Evolutionary conservation across 2,113 vertebrate species (phyloP), one percentile per base, ranked within the genome.

Genomic region (Brachypodius melanocephalos): DNA sequence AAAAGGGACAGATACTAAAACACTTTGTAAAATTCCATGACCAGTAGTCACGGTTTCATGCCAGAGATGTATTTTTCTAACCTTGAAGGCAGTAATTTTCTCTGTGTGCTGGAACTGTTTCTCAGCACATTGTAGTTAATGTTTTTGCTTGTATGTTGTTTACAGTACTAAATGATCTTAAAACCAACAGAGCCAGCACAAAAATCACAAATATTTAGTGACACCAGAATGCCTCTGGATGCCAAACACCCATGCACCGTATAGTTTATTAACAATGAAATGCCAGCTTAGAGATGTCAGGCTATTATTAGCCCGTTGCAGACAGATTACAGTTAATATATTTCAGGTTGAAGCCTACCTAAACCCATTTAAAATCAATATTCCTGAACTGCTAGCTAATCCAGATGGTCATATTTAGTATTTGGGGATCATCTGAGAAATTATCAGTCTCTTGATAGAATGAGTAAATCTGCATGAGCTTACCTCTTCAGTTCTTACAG

Each of bases 301-400:
- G 28, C 42, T 71, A 17, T 80, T 82, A 66, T 76, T 94, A 79
- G 29, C 29, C 58, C 72, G 31, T 69, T 58, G 24, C 34, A 89
- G 74, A 32, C 34, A 76, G 58, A 68, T 89, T 89, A 21, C 22
- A 55, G 49, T 62, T 76, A 83, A 76, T 82, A 18, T 68, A 54
- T 82, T 89, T 84, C 17, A 81, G n/a, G 14, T 17, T 81, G 57
- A 86, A 85, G 14, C 18, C 59, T 73, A 32, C 66, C 32, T 92
- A 88, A 88, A 25, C 29, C 42, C 84, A 78, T 85, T 91, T 72
- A 65, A 94, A 91, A 92, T 92, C 81, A 69, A 8, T 89, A 75
- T 69, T 88, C 71, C 42, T 79, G 38, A 85, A 58, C 45, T n/a
- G 7, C 11, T 69, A 29, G 38, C 19, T 85, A 63, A 65, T 88